Evolutionary conservation across 1,140 invertebrate species (phyloP).

Genomic region (Phymastichus coffea): DNA sequence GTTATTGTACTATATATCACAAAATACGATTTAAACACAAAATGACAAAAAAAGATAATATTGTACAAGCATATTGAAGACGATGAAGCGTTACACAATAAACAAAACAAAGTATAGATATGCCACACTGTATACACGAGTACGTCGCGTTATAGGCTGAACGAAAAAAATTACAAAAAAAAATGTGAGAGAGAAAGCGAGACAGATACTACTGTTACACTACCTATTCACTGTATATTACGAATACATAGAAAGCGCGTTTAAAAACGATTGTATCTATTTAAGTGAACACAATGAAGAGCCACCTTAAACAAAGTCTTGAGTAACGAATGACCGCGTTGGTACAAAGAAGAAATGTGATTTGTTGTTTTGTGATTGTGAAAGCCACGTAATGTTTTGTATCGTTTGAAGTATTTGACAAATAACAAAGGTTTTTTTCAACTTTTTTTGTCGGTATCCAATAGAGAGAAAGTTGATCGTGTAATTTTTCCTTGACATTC

Average conservation of each 20-base stretch:
- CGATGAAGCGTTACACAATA: slow-evolving; percentile 19
- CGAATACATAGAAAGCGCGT: slow-evolving; percentile 20
- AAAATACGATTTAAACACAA: slow-evolving; percentile 23
- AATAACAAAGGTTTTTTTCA: neutral
- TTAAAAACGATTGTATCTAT: slow-evolving; percentile 27
- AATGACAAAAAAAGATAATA: slow-evolving; percentile 19
- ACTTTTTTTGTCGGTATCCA: neutral
- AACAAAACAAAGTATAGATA: no score
- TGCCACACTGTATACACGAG: slow-evolving; percentile 16
- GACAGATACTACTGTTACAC: slow-evolving; percentile 25
- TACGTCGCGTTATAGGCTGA: slow-evolving; percentile 26
- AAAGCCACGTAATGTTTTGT: slow-evolving; percentile 1
- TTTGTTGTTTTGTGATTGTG: slow-evolving; percentile 5
- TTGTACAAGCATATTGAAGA: slow-evolving; percentile 38
- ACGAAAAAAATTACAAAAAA: no score
- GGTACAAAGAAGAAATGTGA: neutral
- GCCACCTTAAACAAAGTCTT: slow-evolving; percentile 20
- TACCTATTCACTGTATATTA: slow-evolving; percentile 22
- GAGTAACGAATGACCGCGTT: neutral
- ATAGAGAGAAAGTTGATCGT: slow-evolving; percentile 10
- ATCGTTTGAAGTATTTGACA: neutral
- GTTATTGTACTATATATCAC: slow-evolving; percentile 49
- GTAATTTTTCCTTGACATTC: slow-evolving; percentile 23
- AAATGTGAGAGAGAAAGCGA: slow-evolving; percentile 25
- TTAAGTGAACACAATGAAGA: slow-evolving; percentile 20